phyloP scores from a whole-genome alignment of 1,140 invertebrate genomes.

The Idris sp. region DNA sequence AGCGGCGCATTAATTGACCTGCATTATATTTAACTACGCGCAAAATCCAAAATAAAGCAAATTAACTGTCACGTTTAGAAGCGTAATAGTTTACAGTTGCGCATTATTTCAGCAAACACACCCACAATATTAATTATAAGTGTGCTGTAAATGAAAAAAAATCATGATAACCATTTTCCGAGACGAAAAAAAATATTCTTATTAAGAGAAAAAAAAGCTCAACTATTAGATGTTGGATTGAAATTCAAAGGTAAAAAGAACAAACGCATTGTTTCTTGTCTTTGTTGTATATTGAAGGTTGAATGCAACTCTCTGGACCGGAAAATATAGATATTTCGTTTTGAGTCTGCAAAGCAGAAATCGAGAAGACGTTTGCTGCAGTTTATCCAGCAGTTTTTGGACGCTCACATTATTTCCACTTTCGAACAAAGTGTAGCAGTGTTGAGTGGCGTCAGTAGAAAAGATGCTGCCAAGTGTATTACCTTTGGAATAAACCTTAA shows the following conservation, averaged over 20 bases:
- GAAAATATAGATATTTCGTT: constrained; percentile 20
- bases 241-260: constrained; percentile 33
- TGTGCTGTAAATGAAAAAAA: no score
- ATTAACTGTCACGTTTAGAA: constrained; percentile 27
- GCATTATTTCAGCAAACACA: constrained; percentile 8
- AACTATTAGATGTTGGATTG: constrained; percentile 20
- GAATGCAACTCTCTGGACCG: constrained; percentile 12
- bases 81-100: constrained; percentile 39
- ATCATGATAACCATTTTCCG: constrained; percentile 16
- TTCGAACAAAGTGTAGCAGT: no score
- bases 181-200: no score
- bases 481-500: constrained; percentile 27
- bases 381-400: no score
- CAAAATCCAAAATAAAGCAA: constrained; percentile 46
- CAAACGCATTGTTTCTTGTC: constrained; percentile 13
- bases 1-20: constrained; percentile 44
- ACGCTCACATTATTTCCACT: constrained; percentile 26
- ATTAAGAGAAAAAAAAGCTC: no score
- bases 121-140: constrained; percentile 37
- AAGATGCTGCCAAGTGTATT: constrained; percentile 30
- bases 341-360: constrained; percentile 21
- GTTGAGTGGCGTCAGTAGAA: no score
- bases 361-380: constrained; percentile 3
- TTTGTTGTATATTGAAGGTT: constrained; percentile 16
- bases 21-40: constrained; percentile 54